A percentile compares a stretch with the other conserved stretches of the same genome.
These are phyloP conservation scores for Rhinatrema bivittatum DNA, from an alignment of 2,797 vertebrate genomes.

Conservation along the genomic window DNA sequence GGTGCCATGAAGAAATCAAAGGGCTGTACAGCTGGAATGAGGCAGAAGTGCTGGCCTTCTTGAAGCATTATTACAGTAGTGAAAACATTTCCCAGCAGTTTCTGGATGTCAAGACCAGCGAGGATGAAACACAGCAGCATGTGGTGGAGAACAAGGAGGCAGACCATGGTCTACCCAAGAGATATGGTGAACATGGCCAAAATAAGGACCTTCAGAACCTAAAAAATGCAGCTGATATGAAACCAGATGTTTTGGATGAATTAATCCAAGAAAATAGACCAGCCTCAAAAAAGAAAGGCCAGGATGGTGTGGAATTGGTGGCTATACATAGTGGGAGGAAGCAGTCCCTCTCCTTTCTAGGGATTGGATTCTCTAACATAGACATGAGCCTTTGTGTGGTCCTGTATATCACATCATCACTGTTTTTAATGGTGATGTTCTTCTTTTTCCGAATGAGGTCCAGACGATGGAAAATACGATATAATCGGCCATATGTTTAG, in stretches of 20 bases:
- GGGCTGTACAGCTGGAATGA: constrained; percentile 79
- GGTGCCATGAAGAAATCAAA: constrained; percentile 76
- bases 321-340: constrained; percentile 11
- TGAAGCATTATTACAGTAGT: constrained; percentile 67
- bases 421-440: constrained; percentile 87
- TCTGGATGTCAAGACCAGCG: constrained; percentile 16
- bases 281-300: not conserved
- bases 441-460: constrained; percentile 85
- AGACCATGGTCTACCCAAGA: not conserved
- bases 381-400: constrained; percentile 94
- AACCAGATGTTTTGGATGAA: not conserved
- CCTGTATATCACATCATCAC: constrained; percentile 76
- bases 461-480: constrained; percentile 67
- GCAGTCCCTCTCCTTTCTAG: constrained; percentile 57
- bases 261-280: not conserved
- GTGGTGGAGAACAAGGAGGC: not conserved
- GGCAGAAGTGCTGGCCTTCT: constrained; percentile 64
- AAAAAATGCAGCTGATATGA: accelerated
- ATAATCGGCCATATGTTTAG: constrained; percentile 61
- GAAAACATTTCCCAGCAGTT: constrained; percentile 63
- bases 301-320: too few species aligned
- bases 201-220: not conserved
- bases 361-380: constrained; percentile 78
- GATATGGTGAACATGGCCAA: not conserved
- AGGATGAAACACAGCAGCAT: not conserved